phyloP scores from a whole-genome alignment of 1,140 invertebrate genomes.

The Battus philenor region DNA sequence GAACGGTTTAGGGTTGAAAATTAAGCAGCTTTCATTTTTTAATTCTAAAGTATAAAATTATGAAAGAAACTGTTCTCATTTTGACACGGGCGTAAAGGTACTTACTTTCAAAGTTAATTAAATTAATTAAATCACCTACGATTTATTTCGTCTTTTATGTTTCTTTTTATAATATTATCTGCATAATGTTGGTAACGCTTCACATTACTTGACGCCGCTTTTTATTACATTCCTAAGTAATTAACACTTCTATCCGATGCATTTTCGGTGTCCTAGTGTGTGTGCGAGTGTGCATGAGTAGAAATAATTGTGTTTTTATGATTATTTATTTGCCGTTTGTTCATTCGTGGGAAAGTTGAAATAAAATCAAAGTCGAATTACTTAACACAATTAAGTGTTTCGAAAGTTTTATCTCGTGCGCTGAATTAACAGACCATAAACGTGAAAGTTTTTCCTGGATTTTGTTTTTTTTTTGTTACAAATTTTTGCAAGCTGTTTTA shows the following conservation, averaged over 20 bases:
- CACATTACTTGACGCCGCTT: neutral
- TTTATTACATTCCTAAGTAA: slow-evolving; percentile 9
- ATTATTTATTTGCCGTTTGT: slow-evolving; percentile 9
- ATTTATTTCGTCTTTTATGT: too few species aligned
- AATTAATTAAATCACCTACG: too few species aligned
- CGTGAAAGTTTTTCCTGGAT: slow-evolving; percentile 5
- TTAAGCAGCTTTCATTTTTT: too few species aligned
- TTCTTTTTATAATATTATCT: too few species aligned
- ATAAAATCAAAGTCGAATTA: slow-evolving; percentile 12
- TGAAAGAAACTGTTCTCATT: too few species aligned
- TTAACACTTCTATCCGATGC: slow-evolving; percentile 2
- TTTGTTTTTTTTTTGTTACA: neutral
- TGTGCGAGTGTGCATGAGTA: neutral
- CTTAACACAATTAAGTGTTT: slow-evolving; percentile 8
- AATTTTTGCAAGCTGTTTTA: too few species aligned
- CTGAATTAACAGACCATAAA: slow-evolving; percentile 3
- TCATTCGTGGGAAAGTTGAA: slow-evolving; percentile 5
- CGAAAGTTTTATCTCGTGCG: slow-evolving; percentile 5
- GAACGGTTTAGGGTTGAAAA: too few species aligned
- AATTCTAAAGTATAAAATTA: too few species aligned
- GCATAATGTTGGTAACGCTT: too few species aligned
- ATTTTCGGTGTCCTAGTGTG: neutral
- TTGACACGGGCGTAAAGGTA: too few species aligned
- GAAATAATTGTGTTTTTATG: slow-evolving; percentile 14
- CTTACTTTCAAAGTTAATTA: too few species aligned